These are phyloP conservation scores for Danio choprae DNA, from an alignment of 2,797 vertebrate species.

Conservation along the genomic window DNA sequence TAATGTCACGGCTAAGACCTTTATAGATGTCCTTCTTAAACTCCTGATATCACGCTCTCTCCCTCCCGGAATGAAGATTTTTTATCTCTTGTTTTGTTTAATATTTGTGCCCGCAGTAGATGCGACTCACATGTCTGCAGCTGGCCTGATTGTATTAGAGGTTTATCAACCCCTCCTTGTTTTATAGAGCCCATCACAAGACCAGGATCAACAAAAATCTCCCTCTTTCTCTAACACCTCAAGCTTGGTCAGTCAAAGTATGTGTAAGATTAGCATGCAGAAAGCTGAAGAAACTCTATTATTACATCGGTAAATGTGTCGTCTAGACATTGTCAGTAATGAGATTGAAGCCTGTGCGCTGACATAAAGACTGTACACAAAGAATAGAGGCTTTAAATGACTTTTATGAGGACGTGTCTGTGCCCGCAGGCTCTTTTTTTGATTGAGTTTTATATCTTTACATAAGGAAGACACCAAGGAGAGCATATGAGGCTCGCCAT, in stretches of 20 bases:
- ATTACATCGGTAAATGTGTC: background rate
- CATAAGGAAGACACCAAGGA: conserved; percentile 16
- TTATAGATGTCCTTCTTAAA: conserved; percentile 9
- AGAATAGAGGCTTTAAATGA: background rate
- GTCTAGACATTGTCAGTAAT: background rate
- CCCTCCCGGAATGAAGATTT: conserved; percentile 26
- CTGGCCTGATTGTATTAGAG: conserved; percentile 46
- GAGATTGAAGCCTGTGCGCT: background rate
- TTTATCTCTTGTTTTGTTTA: conserved; percentile 47
- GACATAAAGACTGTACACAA: background rate
- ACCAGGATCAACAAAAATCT: conserved; percentile 40
- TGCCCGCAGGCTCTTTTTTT: background rate
- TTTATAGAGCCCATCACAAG: conserved; percentile 50
- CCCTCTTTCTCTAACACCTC: background rate
- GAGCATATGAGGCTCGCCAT: conserved; percentile 43
- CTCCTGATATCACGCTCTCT: conserved; percentile 7
- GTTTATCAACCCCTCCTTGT: conserved; percentile 40
- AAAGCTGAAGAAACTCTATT: background rate
- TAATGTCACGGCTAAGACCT: conserved; percentile 24
- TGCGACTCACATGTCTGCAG: conserved; percentile 54
- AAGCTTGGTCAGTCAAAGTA: conserved; percentile 2
- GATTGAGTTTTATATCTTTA: background rate
- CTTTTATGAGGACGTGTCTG: background rate
- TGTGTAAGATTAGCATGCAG: background rate
- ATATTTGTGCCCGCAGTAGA: conserved; percentile 53